Evolutionary conservation across 2,797 vertebrate genomes (phyloP), one percentile per base, ranked within the genome.

Genomic region (Zalophus californianus): DNA sequence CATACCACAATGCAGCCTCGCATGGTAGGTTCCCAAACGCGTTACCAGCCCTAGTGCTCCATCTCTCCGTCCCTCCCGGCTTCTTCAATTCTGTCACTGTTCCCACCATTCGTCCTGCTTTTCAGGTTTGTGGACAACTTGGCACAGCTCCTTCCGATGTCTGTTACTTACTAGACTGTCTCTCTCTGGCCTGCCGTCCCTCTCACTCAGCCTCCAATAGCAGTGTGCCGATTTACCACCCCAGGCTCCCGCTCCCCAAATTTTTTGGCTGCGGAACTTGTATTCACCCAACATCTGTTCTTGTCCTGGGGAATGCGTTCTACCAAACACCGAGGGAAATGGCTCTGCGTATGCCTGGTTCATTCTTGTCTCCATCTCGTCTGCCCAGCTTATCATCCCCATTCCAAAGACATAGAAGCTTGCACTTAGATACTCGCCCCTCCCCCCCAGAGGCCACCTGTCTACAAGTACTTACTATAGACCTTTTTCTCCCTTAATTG

Each of bases 101-200:
- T 6, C 7, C 41, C 18, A 15, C 27, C 0, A 0, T 4, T 32
- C 1, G 0, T 9, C 72, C 20, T 7, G 32, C 86, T 66, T 58
- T 29, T 68, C 44, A 21, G 0, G 4, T 44, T 44, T 73, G 13
- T 14, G 62, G 62, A 66, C 13, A 11, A 2, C 35, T 5, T 56
- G 48, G 21, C 23, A 1, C 0, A 0, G 41, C 15, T 35, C 38
- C 77, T 68, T 58, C 7, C 1, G 4, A 60, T 0, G 18, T n/a
- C 56, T 18, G 1, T 13, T 27, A 8, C 18, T 9, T 4, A 4
- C 68, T 35, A 20, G 8, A 18, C 25, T 66, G 70, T 80, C 52
- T 75, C 5, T 68, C 84, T 38, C 5, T 54, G 0, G 21, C 1
- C 1, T 0, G 0, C 25, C 29, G 0, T 14, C 7, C 4, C 29